Base-by-base conservation (phyloP, 2,797 vertebrate genomes). In the Macrochelys suwanniensis region DNA sequence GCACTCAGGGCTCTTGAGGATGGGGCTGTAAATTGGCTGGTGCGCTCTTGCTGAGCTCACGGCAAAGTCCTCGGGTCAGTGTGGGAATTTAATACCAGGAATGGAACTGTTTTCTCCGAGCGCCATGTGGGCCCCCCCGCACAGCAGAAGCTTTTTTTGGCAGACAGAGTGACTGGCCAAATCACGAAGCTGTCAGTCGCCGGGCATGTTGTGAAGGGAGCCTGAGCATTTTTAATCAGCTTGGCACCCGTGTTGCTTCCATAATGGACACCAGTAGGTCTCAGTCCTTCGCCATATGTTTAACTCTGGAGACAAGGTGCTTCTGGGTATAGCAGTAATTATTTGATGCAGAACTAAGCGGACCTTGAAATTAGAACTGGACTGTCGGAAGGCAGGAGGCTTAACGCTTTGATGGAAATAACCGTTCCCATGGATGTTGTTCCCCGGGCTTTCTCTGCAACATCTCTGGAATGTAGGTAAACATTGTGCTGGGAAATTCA, bases 301-400 rank as follows among this genome's bases (percentile, higher is more conserved):
- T 98, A 97, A 94, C 98, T 98, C 98, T 98, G 98, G 99, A 98
- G 99, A 99, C 98, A 99, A 98, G 99, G 98, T 98, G 98, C 99
- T 99, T 98, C 98, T 99, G 99, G 99, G 98, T 98, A 98, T 98
- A 98, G 98, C 98, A 97, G 99, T 99, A 99, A 99, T 99, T 99
- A 99, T 98, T 98, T 99, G 99, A 99, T 99, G 99, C 98, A 98
- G 99, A 99, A 99, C 99, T 99, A 99, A 99, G 99, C 98, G 95
- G 99, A 99, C 99, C 99, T 99, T 99, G 99, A 99, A 99, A 99
- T 99, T 99, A 99, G 99, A 99, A 99, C 99, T 99, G 99, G 99
- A 98, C 98, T 96, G 97, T 98, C 33, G 42, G 97, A 96, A 97
- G 96, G 97, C 97, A 84, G 93, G 96, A 97, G 95, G 97, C 97